These are phyloP conservation scores for Paracentrotus lividus DNA, from an alignment of 53 echinoderm and acorn worm genomes.

Conservation along the genomic window DNA sequence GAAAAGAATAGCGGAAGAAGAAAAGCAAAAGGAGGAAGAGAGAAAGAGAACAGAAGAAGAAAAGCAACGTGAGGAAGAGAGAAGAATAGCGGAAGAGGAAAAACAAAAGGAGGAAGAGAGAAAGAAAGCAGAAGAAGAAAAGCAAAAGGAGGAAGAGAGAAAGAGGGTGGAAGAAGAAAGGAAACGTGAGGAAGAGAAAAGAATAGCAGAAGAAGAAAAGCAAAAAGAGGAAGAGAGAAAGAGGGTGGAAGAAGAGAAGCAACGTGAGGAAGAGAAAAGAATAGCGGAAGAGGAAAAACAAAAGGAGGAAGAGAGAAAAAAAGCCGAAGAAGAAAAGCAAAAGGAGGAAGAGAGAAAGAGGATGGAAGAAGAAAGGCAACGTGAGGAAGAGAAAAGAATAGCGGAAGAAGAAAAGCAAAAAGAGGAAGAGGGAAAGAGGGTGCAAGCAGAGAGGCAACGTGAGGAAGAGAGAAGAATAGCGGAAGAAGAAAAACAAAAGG, in stretches of 20 bases:
- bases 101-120: neutral
- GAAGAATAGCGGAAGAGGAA: neutral
- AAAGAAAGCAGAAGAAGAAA: neutral
- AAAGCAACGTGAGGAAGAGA: too few relatives aligned
- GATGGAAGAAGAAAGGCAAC: neutral
- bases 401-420: neutral
- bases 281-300: neutral
- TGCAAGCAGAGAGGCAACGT: neutral
- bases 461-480: neutral
- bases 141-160: neutral
- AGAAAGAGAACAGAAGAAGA: slow-evolving; percentile 12
- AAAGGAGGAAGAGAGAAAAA: neutral
- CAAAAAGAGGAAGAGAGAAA: neutral
- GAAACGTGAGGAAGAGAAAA: neutral
- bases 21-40: neutral
- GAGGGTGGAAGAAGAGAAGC: neutral
- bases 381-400: neutral
- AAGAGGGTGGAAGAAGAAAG: neutral
- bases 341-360: neutral
- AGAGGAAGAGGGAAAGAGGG: neutral
- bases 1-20: neutral
- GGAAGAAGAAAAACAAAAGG: neutral
- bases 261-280: neutral
- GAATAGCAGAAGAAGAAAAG: neutral
- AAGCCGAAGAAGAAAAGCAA: neutral